A percentile compares a stretch with the other conserved stretches of the same genome.
Conservation (phyloP, 37 sponge, comb jelly and placozoan genomes). For the Spongia lamella region DNA sequence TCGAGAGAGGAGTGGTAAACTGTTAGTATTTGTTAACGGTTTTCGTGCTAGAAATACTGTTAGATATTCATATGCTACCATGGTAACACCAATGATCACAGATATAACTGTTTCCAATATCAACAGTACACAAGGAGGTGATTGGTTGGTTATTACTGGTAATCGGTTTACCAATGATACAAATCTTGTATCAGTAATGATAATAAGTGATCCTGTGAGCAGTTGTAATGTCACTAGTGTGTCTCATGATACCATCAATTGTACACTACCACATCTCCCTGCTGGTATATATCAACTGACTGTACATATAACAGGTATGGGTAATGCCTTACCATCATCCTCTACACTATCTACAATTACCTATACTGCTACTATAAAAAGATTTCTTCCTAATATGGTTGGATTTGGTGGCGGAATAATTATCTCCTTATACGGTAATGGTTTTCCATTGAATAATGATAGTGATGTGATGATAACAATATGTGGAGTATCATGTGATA, state of each 20-base stretch:
- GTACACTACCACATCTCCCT: conserved; percentile 36
- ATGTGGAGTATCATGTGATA: conserved; percentile 15
- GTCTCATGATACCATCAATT: conserved; percentile 23
- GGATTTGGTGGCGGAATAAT: conserved; percentile 76
- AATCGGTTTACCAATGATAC: conserved; percentile 9
- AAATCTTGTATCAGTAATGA: neutral
- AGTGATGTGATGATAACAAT: conserved; percentile 1
- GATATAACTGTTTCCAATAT: neutral
- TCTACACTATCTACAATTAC: neutral
- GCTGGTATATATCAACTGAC: conserved; percentile 44
- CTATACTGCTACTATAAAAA: conserved; percentile 27
- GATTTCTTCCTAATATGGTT: conserved; percentile 40
- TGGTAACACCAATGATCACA: conserved; percentile 44
- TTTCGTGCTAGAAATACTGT: conserved; percentile 8
- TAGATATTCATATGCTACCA: conserved; percentile 19
- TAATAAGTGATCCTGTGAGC: neutral
- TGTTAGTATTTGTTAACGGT: conserved; percentile 45
- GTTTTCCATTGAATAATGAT: conserved; percentile 30
- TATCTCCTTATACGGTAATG: conserved; percentile 56
- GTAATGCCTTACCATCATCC: conserved; percentile 26
- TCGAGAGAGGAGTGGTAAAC: neutral
- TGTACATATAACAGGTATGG: conserved; percentile 35
- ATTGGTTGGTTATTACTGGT: conserved; percentile 43
- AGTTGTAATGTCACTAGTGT: conserved; percentile 13
- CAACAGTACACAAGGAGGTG: conserved; percentile 23